Evolutionary conservation across 2,113 vertebrate genomes (phyloP).

Genomic region (Ceyx cyanopectus): DNA sequence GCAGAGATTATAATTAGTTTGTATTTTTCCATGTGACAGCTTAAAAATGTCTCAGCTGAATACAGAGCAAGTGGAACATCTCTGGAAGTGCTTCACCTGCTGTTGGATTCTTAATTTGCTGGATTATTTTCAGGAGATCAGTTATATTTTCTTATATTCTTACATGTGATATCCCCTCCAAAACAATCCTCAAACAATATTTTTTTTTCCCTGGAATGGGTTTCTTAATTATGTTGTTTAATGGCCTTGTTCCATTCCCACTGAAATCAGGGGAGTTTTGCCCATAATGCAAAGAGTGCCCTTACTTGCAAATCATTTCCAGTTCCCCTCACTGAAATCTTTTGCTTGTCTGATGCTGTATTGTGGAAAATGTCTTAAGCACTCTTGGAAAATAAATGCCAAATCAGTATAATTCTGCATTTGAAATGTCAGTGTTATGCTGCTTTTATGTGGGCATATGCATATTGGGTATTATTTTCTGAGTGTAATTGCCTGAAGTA

Average conservation of each 20-base stretch:
- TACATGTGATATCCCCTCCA: fast-evolving
- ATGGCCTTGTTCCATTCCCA: background rate
- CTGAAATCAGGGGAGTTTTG: background rate
- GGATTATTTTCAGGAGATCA: background rate
- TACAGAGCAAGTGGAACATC: background rate
- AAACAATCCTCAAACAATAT: background rate
- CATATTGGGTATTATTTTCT: slow-evolving; percentile 33
- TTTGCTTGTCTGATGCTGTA: slow-evolving; percentile 8
- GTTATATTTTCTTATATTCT: background rate
- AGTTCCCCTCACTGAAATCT: background rate
- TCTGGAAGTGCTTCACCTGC: background rate
- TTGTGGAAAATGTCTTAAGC: slow-evolving; percentile 47
- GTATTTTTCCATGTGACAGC: slow-evolving; percentile 25
- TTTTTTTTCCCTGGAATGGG: background rate
- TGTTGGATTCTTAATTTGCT: background rate
- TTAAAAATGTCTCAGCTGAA: slow-evolving; percentile 25
- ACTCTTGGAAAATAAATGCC: slow-evolving; percentile 28
- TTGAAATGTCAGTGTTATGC: slow-evolving; percentile 44
- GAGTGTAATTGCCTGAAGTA: slow-evolving; percentile 33
- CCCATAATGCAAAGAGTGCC: background rate
- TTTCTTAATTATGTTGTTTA: background rate
- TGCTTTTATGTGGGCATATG: slow-evolving; percentile 52
- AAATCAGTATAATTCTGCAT: slow-evolving; percentile 47
- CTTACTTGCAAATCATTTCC: background rate
- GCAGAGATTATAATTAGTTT: slow-evolving; percentile 47